These are phyloP conservation scores for Melanostigma gelatinosum DNA, from an alignment of 2,113 vertebrate genomes.

Conservation along the genomic window DNA sequence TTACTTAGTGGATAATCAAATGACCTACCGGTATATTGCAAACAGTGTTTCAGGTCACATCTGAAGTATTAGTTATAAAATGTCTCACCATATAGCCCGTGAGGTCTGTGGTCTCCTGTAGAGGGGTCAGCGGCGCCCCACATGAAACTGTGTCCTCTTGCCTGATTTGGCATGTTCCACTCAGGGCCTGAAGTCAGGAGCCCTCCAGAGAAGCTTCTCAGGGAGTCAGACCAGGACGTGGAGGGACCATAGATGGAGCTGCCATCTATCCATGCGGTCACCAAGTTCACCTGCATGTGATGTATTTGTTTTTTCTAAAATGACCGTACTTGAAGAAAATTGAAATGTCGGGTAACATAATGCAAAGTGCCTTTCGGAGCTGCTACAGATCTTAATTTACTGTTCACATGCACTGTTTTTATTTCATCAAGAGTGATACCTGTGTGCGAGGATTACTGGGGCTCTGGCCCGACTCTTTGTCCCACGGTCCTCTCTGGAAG, in stretches of 20 bases:
- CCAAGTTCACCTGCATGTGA: slow-evolving; percentile 86
- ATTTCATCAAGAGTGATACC: slow-evolving; percentile 54
- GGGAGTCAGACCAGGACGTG: slow-evolving; percentile 90
- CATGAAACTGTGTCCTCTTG: slow-evolving; percentile 79
- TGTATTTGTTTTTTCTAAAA: neutral
- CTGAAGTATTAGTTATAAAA: neutral
- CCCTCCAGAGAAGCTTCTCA: slow-evolving; percentile 88
- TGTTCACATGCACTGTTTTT: neutral
- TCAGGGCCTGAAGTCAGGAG: slow-evolving; percentile 80
- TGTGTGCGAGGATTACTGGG: slow-evolving; percentile 91
- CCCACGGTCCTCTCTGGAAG: slow-evolving; percentile 90
- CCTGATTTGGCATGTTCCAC: slow-evolving; percentile 79
- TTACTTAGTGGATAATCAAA: neutral
- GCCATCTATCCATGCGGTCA: slow-evolving; percentile 95
- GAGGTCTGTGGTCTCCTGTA: slow-evolving; percentile 78
- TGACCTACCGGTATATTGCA: neutral
- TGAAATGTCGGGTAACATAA: neutral
- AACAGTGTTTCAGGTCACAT: neutral
- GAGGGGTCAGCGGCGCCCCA: slow-evolving; percentile 89
- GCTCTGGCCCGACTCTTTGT: slow-evolving; percentile 85
- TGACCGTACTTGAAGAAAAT: neutral
- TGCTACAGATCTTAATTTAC: neutral
- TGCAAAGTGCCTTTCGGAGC: neutral
- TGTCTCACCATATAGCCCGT: slow-evolving; percentile 70
- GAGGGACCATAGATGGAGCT: slow-evolving; percentile 96